Percentiles rank a stretch among this genome's conserved stretches.
Evolutionary conservation across 2,888 invertebrate species (phyloP).

Genomic region (Parnassius orleans): DNA sequence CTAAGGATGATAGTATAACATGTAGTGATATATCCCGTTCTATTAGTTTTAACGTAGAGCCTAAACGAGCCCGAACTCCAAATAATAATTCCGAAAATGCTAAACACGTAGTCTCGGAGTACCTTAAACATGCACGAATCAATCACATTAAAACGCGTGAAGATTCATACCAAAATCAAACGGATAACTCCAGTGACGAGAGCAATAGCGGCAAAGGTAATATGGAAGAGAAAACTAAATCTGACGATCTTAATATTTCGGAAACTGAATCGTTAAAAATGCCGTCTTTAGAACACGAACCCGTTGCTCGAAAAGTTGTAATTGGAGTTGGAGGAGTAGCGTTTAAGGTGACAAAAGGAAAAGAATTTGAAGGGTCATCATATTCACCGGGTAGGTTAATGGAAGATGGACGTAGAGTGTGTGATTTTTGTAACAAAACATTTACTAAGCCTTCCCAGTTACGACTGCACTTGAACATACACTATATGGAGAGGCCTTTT

Average conservation of each 20-base stretch:
- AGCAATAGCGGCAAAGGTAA: conserved; percentile 45
- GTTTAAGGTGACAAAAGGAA: conserved; percentile 79
- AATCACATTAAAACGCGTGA: conserved; percentile 66
- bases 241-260: conserved; percentile 47
- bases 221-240: conserved; percentile 55
- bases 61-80: conserved; percentile 49
- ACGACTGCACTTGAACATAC: conserved; percentile 95
- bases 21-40: conserved; percentile 38
- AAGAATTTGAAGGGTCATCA: conserved; percentile 70
- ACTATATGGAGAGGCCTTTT: conserved; percentile 95
- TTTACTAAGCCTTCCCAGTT: conserved; percentile 96
- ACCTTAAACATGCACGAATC: conserved; percentile 82
- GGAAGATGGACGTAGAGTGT: conserved; percentile 89
- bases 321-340: conserved; percentile 84
- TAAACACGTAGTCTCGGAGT: conserved; percentile 84
- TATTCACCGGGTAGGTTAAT: conserved; percentile 80
- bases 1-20: conserved; percentile 46
- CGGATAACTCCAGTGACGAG: conserved; percentile 56
- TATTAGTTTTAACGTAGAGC: conserved; percentile 39
- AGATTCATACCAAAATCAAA: conserved; percentile 52
- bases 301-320: conserved; percentile 81
- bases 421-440: conserved; percentile 93
- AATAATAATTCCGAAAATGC: conserved; percentile 74
- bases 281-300: conserved; percentile 64
- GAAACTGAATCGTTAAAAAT: conserved; percentile 62